phyloP scores from a whole-genome alignment of 2,888 invertebrate species.

The Torymus auratus region DNA sequence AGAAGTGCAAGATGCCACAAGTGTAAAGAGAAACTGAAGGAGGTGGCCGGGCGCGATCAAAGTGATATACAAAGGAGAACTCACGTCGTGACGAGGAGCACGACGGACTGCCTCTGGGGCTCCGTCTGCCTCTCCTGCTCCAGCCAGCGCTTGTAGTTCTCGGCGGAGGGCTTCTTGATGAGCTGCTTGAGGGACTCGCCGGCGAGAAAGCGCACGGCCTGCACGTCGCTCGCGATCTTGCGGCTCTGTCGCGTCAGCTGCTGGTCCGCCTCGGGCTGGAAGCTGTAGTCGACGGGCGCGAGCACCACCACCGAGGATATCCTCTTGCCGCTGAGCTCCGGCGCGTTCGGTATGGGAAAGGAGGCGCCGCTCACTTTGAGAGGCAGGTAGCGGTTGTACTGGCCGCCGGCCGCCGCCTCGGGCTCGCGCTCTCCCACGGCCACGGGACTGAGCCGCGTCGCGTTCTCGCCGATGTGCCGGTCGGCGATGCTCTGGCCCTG shows the following conservation, averaged over 20 bases:
- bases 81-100: constrained; percentile 89
- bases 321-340: constrained; percentile 85
- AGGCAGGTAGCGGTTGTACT: constrained; percentile 90
- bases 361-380: constrained; percentile 90
- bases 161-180: constrained; percentile 85
- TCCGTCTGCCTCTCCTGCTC: constrained; percentile 86
- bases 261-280: constrained; percentile 70
- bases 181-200: constrained; percentile 87
- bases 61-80: constrained; percentile 68
- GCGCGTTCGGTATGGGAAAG: constrained; percentile 89
- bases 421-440: constrained; percentile 78
- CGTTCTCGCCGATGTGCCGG: constrained; percentile 84
- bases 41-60: background rate
- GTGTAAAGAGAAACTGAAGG: background rate
- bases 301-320: constrained; percentile 91
- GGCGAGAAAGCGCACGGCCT: constrained; percentile 85
- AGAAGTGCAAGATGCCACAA: background rate
- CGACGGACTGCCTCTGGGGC: constrained; percentile 87
- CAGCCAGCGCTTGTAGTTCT: constrained; percentile 89
- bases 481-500: constrained; percentile 85
- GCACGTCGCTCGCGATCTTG: constrained; percentile 78
- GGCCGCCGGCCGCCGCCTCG: constrained; percentile 75
- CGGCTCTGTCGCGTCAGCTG: constrained; percentile 72
- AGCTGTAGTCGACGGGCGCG: constrained; percentile 88
- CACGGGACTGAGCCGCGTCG: constrained; percentile 86